Evolutionary conservation across 2,113 vertebrate species (phyloP), one percentile per base, ranked within the genome.

Genomic region (Pica pica): DNA sequence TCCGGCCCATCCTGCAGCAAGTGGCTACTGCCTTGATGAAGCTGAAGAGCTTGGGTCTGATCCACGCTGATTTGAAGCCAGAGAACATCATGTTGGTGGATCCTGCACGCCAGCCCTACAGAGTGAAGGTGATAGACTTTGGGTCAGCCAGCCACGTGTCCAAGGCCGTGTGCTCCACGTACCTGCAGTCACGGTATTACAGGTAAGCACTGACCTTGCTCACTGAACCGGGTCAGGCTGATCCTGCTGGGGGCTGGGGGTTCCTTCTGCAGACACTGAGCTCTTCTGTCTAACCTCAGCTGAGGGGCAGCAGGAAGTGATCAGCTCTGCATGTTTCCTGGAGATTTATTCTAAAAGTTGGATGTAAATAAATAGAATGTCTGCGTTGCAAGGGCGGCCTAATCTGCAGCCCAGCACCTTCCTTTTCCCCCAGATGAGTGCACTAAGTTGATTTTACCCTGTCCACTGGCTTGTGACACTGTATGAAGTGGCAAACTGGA

Each of bases 11-110:
- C 56, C 98, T 99, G 97, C 99, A 99, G 98, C 99, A 99, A 96
- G 99, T 99, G 74, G 98, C 99, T 95, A 99, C 99, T 2, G 99
- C 99, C 23, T 97, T 99, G 96, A 99, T 99, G 99, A 99, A 99
- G 97, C 97, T 99, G 16, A 99, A 99, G 95, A 99, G 99, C 93
- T 97, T 99, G 64, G 99, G 99, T 52, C 97, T 99, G 94, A 99
- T 99, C 94, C 99, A 99, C 8, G 99, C 99, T 2, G 99, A 99
- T 97, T 97, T 99, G 87, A 99, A 99, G 94, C 99, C 99, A 1
- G 99, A 99, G 81, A 99, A 99, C 98, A 99, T 99, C 88, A 99
- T 99, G 99, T 94, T 99, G 93, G 99, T 99, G 53, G 99, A 99
- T 94, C 99, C 99, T 30, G 96, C 98, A 27, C 98, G 99, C 84